A percentile compares a stretch with the other conserved stretches of the same genome.
Evolutionary conservation across 2,888 invertebrate genomes (phyloP).

Genomic region (Dynastes tityus): DNA sequence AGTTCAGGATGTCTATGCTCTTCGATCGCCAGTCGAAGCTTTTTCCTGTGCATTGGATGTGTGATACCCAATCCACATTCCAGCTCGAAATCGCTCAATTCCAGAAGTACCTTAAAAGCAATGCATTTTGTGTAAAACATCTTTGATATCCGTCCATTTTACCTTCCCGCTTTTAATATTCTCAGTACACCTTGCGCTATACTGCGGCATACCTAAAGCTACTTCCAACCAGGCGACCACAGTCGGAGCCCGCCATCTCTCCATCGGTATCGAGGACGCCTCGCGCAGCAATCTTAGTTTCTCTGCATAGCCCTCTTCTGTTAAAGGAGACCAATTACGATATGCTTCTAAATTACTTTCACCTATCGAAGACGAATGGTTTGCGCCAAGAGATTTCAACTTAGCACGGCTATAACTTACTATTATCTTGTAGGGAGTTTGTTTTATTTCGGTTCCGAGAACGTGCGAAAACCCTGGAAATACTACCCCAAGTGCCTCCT

Average conservation of each 20-base stretch:
- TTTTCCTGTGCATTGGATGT: constrained; percentile 95
- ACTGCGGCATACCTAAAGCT: constrained; percentile 95
- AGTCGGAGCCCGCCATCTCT: constrained; percentile 93
- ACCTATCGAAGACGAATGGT: constrained; percentile 58
- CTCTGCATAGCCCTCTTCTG: constrained; percentile 83
- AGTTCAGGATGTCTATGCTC: constrained; percentile 91
- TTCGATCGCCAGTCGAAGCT: constrained; percentile 93
- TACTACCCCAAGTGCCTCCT: constrained; percentile 92
- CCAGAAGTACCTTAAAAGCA: constrained; percentile 89
- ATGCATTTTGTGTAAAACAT: constrained; percentile 56
- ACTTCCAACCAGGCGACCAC: constrained; percentile 96
- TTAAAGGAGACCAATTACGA: constrained; percentile 78
- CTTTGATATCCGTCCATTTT: constrained; percentile 37
- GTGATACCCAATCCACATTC: constrained; percentile 92
- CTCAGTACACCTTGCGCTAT: constrained; percentile 90
- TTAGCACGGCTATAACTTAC: constrained; percentile 62
- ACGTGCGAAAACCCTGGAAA: constrained; percentile 90
- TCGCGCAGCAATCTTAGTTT: constrained; percentile 85
- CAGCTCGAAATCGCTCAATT: constrained; percentile 91
- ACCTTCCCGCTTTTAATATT: constrained; percentile 97
- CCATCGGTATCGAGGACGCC: constrained; percentile 88
- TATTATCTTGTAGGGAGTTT: constrained; percentile 73
- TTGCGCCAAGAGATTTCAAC: constrained; percentile 61
- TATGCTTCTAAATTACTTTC: constrained; percentile 71
- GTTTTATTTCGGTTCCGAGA: constrained; percentile 87